Base-by-base conservation (phyloP, 2,797 vertebrate species). In the Macropodus opercularis region DNA sequence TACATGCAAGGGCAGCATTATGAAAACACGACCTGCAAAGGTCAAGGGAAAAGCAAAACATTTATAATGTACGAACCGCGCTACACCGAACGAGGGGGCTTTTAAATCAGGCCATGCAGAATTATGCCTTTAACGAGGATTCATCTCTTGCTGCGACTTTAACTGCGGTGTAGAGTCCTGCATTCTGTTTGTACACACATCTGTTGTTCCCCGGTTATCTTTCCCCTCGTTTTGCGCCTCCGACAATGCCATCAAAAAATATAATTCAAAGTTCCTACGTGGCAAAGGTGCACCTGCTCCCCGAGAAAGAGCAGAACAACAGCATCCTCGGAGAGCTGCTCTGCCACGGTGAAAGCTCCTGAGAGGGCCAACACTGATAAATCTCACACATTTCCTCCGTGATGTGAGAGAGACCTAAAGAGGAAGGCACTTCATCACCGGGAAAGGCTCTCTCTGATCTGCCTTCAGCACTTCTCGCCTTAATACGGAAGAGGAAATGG, bases 381-480 rank as follows among this genome's bases (percentile, higher is more conserved):
- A 93, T 92, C 80, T 91, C 83, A 71, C 83, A 89, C 83, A 90
- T 92, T 92, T 91, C 87, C 79, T 41, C 77, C 22, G 75, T 84
- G 83, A 87, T 89, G 84, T 90, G 90, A 90, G 85, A 86, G 85
- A 90, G 82, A 87, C 84, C 86, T 81, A 80, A 81, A 87, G 89
- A 88, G 84, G 76, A 88, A 84, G 79, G 84, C 89, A 91, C 90
- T 94, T 90, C 81, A 93, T 94, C 93, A 93, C 85, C 0, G 48
- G 59, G 87, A 84, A 87, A 90, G 87, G 86, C 79, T 86, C 77
- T 82, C 83, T 81, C 76, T 76, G 53, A 88, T 85, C 83, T 75
- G 90, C 92, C 92, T 85, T 91, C 88, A 92, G 91, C 90, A 68
- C 80, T 88, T 77, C 80, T 75, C 65, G 77, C 90, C 90, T 89